Percentiles rank a stretch among this genome's conserved stretches.
These are phyloP conservation scores for Xylota sylvarum DNA, from an alignment of 2,888 invertebrate species.

Conservation along the genomic window DNA sequence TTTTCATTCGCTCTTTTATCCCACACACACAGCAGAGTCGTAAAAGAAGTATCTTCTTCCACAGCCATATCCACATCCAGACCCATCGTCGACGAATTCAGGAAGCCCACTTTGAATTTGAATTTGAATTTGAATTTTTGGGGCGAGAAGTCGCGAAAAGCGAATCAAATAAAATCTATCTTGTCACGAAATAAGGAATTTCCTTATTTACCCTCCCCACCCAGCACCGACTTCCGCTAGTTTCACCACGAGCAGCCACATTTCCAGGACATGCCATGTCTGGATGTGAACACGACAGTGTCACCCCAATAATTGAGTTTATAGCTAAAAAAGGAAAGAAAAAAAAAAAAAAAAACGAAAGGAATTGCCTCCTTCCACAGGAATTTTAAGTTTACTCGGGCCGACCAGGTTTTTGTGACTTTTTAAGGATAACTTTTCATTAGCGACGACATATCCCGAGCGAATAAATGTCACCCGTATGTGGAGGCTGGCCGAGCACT, in stretches of 20 bases:
- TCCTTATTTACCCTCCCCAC: constrained; percentile 57
- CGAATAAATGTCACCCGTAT: constrained; percentile 39
- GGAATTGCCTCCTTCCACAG: constrained; percentile 24
- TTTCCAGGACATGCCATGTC: constrained; percentile 50
- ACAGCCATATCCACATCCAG: background rate
- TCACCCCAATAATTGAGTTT: constrained; percentile 63
- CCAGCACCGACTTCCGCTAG: constrained; percentile 56
- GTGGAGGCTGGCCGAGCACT: constrained; percentile 49
- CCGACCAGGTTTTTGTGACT: constrained; percentile 22
- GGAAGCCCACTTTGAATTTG: constrained; percentile 45
- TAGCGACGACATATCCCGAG: constrained; percentile 46
- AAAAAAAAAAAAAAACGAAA: background rate
- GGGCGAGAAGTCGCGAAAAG: constrained; percentile 59
- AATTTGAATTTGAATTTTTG: constrained; percentile 51
- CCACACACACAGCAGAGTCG: constrained; percentile 8
- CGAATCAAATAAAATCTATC: constrained; percentile 75
- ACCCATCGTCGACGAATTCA: too few species aligned
- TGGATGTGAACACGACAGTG: constrained; percentile 61
- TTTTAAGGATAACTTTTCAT: constrained; percentile 62
- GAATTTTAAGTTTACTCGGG: constrained; percentile 50
- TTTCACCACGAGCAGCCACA: constrained; percentile 54
- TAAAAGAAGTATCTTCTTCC: constrained; percentile 1
- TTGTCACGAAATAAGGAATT: constrained; percentile 76
- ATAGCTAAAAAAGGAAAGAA: constrained; percentile 25
- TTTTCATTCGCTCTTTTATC: constrained; percentile 40